Evolutionary conservation across 2,888 invertebrate species (phyloP).

Genomic region (Drosophila kambysellisi): DNA sequence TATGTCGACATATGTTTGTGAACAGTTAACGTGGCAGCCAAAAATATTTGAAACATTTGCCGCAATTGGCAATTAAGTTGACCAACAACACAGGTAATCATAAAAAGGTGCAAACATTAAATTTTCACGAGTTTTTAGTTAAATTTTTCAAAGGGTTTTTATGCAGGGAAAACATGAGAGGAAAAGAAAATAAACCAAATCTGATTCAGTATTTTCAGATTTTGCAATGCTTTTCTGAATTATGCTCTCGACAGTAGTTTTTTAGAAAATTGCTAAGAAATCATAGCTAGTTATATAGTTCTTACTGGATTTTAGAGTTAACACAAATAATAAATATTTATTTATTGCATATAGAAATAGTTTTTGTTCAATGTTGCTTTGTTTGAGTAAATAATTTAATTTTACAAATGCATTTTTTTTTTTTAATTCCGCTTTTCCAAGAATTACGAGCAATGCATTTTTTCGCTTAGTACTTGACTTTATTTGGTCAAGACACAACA

Average conservation of each 20-base stretch:
- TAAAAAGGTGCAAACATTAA: constrained; percentile 48
- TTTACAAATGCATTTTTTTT: not conserved
- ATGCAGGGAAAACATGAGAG: not conserved
- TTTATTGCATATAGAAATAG: not conserved
- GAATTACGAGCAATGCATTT: not conserved
- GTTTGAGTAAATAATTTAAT: not conserved
- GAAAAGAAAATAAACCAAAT: not conserved
- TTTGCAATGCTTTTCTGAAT: not conserved
- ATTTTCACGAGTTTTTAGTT: constrained; percentile 27
- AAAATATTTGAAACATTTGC: constrained; percentile 20
- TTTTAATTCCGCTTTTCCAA: not conserved
- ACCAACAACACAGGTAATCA: constrained; percentile 32
- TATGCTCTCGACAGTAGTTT: no score
- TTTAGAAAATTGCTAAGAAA: not conserved
- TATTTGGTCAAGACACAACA: constrained; percentile 3
- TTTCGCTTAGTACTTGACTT: not conserved
- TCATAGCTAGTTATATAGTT: not conserved
- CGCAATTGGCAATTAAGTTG: constrained; percentile 46
- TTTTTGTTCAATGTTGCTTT: not conserved
- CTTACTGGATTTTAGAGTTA: not conserved
- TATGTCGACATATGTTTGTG: constrained; percentile 46
- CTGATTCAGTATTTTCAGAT: not conserved
- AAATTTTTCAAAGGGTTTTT: constrained; percentile 6
- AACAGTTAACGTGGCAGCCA: constrained; percentile 1
- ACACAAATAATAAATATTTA: not conserved